phyloP scores from a whole-genome alignment of 2,797 vertebrate species.

The Cossypha polioptera region DNA sequence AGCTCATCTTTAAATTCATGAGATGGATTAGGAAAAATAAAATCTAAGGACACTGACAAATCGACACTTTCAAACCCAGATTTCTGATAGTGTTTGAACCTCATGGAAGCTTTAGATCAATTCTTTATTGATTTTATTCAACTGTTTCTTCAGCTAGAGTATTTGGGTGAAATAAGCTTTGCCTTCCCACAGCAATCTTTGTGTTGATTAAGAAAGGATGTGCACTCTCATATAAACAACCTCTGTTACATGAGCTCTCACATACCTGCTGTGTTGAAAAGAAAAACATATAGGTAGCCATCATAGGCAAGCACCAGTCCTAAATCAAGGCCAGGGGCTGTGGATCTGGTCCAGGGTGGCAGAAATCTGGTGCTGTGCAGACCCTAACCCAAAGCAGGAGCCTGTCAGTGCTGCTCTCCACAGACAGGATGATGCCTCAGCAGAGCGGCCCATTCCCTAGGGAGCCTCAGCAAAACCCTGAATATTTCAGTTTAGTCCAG shows the following conservation, averaged over 20 bases:
- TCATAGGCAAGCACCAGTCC: not conserved
- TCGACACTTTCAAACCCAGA: not conserved
- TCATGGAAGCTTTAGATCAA: not conserved
- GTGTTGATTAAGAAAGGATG: not conserved
- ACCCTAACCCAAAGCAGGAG: not conserved
- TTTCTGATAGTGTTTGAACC: not conserved
- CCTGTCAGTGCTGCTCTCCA: not conserved
- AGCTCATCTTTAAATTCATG: not conserved
- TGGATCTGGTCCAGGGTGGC: not conserved
- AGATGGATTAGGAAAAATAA: not conserved
- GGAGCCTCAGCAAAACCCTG: not conserved
- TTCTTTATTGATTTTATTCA: not conserved
- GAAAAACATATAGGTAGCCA: not conserved
- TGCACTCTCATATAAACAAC: not conserved
- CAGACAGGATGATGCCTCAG: not conserved
- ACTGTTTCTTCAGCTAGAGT: not conserved
- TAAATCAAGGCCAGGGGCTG: not conserved
- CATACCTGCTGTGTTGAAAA: not conserved
- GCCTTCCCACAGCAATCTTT: not conserved
- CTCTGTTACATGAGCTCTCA: not conserved
- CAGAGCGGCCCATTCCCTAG: not conserved
- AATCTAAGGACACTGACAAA: not conserved
- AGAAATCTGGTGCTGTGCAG: not conserved
- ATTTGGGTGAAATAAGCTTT: not conserved
- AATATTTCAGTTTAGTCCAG: not conserved